Evolutionary conservation across 2,888 invertebrate genomes (phyloP).

Genomic region (Torymus texanus): DNA sequence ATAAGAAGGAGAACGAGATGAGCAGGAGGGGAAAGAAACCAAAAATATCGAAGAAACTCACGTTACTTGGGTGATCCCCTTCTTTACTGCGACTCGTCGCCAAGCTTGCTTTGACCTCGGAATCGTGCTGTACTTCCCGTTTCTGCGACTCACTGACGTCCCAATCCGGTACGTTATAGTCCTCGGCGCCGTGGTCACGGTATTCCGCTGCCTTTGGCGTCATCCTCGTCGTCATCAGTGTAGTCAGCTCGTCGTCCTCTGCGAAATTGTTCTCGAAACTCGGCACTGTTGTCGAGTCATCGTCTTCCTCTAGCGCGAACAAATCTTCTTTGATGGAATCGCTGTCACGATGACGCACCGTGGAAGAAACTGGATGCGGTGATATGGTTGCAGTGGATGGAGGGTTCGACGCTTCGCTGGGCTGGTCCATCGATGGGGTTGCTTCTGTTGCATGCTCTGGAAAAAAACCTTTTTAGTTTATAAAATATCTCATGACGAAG

Average conservation of each 20-base stretch:
- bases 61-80: background rate
- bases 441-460: no score
- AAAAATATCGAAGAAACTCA: background rate
- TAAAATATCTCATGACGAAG: no score
- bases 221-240: background rate
- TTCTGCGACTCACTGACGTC: background rate
- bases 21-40: background rate
- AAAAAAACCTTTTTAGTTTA: no score
- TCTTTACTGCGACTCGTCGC: background rate
- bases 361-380: no score
- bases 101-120: background rate
- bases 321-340: no score
- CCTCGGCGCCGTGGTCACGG: background rate
- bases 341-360: no score
- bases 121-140: background rate
- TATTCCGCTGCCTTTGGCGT: background rate
- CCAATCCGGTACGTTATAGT: slow-evolving; percentile 10
- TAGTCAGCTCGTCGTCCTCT: background rate
- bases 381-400: no score
- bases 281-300: background rate
- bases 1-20: no score
- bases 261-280: slow-evolving; percentile 20
- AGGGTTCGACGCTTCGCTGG: no score
- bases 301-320: background rate
- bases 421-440: no score